phyloP scores from a whole-genome alignment of 2,888 invertebrate species.

The Teleiodes luculella region DNA sequence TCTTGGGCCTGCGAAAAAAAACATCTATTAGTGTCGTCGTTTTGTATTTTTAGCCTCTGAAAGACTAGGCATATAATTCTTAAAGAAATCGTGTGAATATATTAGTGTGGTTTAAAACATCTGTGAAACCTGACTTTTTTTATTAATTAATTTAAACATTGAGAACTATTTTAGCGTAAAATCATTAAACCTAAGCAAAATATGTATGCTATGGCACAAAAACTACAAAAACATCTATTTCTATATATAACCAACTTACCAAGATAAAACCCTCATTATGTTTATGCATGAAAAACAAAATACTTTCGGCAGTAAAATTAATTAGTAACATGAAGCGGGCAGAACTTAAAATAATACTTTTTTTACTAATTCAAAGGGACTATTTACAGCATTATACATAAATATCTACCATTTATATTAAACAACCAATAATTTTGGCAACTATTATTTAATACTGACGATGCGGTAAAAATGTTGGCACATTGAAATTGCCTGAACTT shows the following conservation, averaged over 20 bases:
- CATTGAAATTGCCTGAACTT: conserved; percentile 63
- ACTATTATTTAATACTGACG: conserved; percentile 73
- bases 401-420: conserved; percentile 59
- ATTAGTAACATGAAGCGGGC: conserved; percentile 43
- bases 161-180: too few relatives aligned
- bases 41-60: too few relatives aligned
- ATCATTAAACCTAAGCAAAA: not conserved
- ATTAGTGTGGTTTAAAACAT: too few relatives aligned
- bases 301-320: conserved; percentile 51
- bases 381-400: conserved; percentile 68
- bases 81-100: too few relatives aligned
- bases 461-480: conserved; percentile 80
- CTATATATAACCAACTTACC: conserved; percentile 52
- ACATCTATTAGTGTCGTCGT: too few relatives aligned
- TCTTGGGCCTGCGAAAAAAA: conserved; percentile 86
- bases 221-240: not conserved
- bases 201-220: not conserved
- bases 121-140: too few relatives aligned
- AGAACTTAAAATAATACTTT: conserved; percentile 46
- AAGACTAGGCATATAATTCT: too few relatives aligned
- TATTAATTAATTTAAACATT: too few relatives aligned
- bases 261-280: conserved; percentile 65
- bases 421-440: conserved; percentile 66
- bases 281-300: conserved; percentile 74
- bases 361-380: conserved; percentile 52